Evolutionary conservation across 2,797 vertebrate genomes (phyloP).

Genomic region (Botia kubotai): DNA sequence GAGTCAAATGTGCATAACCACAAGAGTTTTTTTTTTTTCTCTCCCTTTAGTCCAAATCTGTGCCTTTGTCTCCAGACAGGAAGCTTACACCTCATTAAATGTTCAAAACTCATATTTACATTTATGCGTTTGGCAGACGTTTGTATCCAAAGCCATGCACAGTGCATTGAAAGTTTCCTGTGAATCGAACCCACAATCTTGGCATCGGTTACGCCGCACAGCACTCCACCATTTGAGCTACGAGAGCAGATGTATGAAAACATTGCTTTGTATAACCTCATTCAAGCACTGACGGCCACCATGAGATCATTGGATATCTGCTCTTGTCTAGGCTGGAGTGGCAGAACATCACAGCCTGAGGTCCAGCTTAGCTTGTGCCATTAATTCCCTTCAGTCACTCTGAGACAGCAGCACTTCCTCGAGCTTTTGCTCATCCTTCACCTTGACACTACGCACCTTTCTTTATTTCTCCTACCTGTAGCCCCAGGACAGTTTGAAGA

Average conservation of each 20-base stretch:
- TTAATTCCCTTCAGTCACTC: constrained; percentile 66
- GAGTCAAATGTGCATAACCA: constrained; percentile 17
- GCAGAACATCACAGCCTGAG: constrained; percentile 61
- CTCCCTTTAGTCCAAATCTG: not conserved
- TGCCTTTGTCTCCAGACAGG: not conserved
- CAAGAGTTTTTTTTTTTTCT: constrained; percentile 25
- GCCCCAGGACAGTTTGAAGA: constrained; percentile 37
- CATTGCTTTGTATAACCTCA: constrained; percentile 2
- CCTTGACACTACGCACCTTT: constrained; percentile 35
- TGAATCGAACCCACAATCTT: not conserved
- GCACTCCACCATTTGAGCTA: not conserved
- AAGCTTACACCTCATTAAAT: constrained; percentile 1
- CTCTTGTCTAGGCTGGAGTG: constrained; percentile 65
- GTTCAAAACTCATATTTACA: not conserved
- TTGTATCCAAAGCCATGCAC: not conserved
- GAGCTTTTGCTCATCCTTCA: constrained; percentile 29
- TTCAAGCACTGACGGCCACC: not conserved
- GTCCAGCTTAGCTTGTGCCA: constrained; percentile 63
- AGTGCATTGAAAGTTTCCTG: not conserved
- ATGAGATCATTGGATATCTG: constrained; percentile 32
- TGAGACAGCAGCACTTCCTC: constrained; percentile 57
- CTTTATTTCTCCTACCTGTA: constrained; percentile 30
- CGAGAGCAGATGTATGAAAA: not conserved
- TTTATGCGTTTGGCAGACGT: not conserved
- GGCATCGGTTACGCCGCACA: not conserved